Evolutionary conservation across 2,113 vertebrate genomes (phyloP).

Genomic region (Amphiprion percula): DNA sequence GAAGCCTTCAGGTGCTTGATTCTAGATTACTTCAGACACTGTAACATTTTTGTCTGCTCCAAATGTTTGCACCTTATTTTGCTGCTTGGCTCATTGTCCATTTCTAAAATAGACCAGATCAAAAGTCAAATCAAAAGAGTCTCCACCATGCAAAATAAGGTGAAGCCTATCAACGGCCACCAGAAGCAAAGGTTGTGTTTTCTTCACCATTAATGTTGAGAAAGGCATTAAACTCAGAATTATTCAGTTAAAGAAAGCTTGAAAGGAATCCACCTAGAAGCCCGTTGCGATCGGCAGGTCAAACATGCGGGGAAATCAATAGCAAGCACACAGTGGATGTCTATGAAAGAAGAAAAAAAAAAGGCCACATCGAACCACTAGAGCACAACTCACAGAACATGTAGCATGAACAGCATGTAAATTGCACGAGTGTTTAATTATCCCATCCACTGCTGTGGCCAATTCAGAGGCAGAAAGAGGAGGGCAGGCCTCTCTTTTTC

Average conservation of each 20-base stretch:
- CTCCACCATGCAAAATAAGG: background rate
- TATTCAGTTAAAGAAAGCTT: background rate
- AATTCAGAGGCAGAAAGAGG: conserved; percentile 26
- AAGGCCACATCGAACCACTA: conserved; percentile 44
- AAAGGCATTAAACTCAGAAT: background rate
- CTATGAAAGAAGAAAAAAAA: conserved; percentile 7
- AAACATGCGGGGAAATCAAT: conserved; percentile 37
- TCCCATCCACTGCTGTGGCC: conserved; percentile 31
- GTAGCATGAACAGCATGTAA: conserved; percentile 36
- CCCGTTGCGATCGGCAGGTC: background rate
- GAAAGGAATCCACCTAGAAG: background rate
- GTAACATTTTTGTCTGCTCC: background rate
- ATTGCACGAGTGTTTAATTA: conserved; percentile 61
- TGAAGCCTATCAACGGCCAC: background rate
- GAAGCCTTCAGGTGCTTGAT: conserved; percentile 23
- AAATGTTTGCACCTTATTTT: background rate
- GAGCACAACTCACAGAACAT: conserved; percentile 27
- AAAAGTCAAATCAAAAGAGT: background rate
- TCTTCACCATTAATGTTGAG: background rate
- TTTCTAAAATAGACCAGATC: background rate
- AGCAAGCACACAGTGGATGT: conserved; percentile 9
- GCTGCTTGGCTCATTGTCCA: background rate
- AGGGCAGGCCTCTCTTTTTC: background rate
- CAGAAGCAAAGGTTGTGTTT: background rate
- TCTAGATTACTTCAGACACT: conserved; percentile 5